These are phyloP conservation scores for Danionella dracula DNA, from an alignment of 2,797 vertebrate genomes.

Conservation along the genomic window DNA sequence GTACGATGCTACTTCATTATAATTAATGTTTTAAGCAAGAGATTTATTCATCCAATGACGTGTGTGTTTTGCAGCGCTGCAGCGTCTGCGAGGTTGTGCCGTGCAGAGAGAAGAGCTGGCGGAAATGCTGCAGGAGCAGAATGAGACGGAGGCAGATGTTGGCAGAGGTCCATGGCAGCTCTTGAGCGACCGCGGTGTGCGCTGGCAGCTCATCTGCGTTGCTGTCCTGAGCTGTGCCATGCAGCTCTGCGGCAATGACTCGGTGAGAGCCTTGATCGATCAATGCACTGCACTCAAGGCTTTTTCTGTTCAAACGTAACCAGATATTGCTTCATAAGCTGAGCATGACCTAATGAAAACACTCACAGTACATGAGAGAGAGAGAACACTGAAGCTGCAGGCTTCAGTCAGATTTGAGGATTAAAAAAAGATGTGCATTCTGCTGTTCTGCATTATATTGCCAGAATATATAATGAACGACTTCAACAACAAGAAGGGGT, in stretches of 20 bases:
- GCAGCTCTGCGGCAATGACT: slow-evolving; percentile 88
- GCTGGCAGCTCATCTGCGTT: slow-evolving; percentile 80
- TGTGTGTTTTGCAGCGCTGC: slow-evolving; percentile 76
- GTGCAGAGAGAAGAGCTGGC: slow-evolving; percentile 74
- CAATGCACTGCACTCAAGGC: neutral
- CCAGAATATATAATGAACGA: too few relatives aligned
- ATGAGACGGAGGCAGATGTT: slow-evolving; percentile 61
- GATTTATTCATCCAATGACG: too few relatives aligned
- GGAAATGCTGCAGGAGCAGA: slow-evolving; percentile 80
- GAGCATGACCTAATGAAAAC: neutral
- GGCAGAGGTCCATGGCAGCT: slow-evolving; percentile 73
- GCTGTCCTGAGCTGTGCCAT: slow-evolving; percentile 81
- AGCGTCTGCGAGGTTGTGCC: slow-evolving; percentile 66
- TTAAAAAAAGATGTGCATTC: too few relatives aligned
- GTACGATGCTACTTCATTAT: too few relatives aligned
- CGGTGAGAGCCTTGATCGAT: slow-evolving; percentile 60
- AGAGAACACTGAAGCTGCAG: neutral
- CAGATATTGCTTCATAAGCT: neutral
- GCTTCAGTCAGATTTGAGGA: neutral
- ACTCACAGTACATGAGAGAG: neutral
- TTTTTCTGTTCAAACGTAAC: neutral
- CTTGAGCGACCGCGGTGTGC: slow-evolving; percentile 63
- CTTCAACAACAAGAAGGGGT: too few relatives aligned
- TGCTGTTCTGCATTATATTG: too few relatives aligned
- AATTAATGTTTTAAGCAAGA: too few relatives aligned